Evolutionary conservation across 2,797 vertebrate species (phyloP), one percentile per base, ranked within the genome.

Genomic region (Aplochiton taeniatus): DNA sequence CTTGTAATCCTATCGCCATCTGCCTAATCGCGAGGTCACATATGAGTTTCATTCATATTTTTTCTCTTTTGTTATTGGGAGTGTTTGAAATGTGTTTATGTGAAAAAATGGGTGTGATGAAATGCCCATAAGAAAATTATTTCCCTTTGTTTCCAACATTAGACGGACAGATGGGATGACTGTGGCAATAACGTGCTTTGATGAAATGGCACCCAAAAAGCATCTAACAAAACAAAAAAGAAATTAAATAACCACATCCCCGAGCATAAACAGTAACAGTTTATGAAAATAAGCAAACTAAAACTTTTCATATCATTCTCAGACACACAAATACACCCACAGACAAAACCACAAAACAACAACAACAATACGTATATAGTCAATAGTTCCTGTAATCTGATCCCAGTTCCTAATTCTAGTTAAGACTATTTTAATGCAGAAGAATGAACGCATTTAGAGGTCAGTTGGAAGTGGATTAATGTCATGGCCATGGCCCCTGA

Each of bases 121-220:
- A 14, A 48, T 47, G 17, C 19, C 6, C 45, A 54, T 5, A 54
- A 10, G 52, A 54, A 52, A 44, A 14, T 31, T 14, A 48, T 17
- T 45, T 31, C 31, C 66, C 62, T 62, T 68, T 53, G 69, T 56
- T 63, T 60, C 49, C n/a, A n/a, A 50, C 63, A 55, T 46, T 71
- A 72, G 44, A 57, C 16, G 63, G 66, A 55, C 61, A 68, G 62
- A 78, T 72, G 59, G 65, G 60, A 41, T 13, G 48, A 61, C 66
- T 51, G 50, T 68, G 50, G 19, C 69, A 62, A 69, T 72, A 53
- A 63, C 57, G 47, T 44, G 52, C 58, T 66, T 61, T 69, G 62
- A 66, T 72, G 42, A 17, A 4, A 20, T 61, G 58, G 61, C 73
- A 57, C 46, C 16, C 20, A 10, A 45, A 46, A 18, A 12, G 46